These are phyloP conservation scores for Pelvicachromis taeniatus DNA, from an alignment of 2,113 vertebrate species.

Conservation along the genomic window DNA sequence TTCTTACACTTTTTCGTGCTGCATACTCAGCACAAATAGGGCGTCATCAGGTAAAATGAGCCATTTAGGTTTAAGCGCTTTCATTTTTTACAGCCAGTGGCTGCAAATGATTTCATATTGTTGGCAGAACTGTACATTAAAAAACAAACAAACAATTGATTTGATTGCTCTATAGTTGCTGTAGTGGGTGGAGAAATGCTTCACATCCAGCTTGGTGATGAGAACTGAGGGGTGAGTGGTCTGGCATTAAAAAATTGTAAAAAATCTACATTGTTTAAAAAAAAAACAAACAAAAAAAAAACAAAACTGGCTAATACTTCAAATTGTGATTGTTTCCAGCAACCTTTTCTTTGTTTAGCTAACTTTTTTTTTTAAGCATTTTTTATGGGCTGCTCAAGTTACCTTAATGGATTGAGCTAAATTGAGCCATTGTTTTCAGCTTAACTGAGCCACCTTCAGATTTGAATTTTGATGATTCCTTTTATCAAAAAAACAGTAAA, in stretches of 20 bases:
- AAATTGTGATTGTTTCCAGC: neutral
- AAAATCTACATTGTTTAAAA: too few relatives aligned
- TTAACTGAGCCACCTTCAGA: neutral
- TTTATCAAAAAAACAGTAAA: neutral
- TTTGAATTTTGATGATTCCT: neutral
- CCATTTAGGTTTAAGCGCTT: neutral
- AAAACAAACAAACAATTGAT: neutral
- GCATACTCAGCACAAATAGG: neutral
- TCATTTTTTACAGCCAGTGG: neutral
- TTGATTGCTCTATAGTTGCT: neutral
- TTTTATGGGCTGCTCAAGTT: neutral
- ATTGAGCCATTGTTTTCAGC: neutral
- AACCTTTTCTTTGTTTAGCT: neutral
- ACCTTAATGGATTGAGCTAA: neutral
- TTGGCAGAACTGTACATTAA: neutral
- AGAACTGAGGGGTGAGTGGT: neutral
- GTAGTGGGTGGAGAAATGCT: neutral
- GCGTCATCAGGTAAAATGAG: neutral
- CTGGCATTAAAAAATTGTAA: too few relatives aligned
- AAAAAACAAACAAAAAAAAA: neutral
- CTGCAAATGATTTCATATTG: neutral
- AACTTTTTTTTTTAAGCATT: neutral
- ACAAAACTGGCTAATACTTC: neutral
- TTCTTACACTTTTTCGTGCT: neutral
- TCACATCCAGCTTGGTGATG: neutral